phyloP scores from a whole-genome alignment of 2,797 vertebrate genomes.

The Scolopax bukidnonensis region DNA sequence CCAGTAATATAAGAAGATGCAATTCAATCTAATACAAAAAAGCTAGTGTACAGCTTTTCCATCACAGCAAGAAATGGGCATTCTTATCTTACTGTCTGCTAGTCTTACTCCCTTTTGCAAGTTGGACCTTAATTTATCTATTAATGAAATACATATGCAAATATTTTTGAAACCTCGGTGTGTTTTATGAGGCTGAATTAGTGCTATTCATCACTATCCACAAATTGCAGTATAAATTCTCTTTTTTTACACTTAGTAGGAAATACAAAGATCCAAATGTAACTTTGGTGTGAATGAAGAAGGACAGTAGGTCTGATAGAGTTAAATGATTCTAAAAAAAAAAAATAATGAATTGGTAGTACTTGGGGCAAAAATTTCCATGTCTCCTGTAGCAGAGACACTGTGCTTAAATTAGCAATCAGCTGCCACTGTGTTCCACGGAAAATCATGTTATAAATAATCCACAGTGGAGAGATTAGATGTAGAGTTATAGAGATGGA shows the following conservation, averaged over 20 bases:
- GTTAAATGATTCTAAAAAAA: not conserved
- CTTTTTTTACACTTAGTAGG: not conserved
- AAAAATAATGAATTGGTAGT: not conserved
- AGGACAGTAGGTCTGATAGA: not conserved
- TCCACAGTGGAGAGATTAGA: not conserved
- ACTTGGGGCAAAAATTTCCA: not conserved
- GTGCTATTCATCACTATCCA: not conserved
- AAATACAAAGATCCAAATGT: not conserved
- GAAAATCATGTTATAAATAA: constrained; percentile 20
- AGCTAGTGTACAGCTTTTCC: not conserved
- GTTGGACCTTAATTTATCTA: not conserved
- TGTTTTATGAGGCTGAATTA: not conserved
- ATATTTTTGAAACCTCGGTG: not conserved
- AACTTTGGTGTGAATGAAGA: not conserved
- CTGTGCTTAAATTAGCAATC: not conserved
- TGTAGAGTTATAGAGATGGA: not conserved
- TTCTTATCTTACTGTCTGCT: not conserved
- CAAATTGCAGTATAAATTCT: not conserved
- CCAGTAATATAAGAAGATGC: not conserved
- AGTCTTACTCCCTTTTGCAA: not conserved
- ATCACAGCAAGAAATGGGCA: not conserved
- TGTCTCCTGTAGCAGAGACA: not conserved
- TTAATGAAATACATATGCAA: not conserved
- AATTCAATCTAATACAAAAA: not conserved
- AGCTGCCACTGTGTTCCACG: not conserved